Evolutionary conservation across 2,797 vertebrate species (phyloP), one percentile per base, ranked within the genome.

Genomic region (Nasua narica): DNA sequence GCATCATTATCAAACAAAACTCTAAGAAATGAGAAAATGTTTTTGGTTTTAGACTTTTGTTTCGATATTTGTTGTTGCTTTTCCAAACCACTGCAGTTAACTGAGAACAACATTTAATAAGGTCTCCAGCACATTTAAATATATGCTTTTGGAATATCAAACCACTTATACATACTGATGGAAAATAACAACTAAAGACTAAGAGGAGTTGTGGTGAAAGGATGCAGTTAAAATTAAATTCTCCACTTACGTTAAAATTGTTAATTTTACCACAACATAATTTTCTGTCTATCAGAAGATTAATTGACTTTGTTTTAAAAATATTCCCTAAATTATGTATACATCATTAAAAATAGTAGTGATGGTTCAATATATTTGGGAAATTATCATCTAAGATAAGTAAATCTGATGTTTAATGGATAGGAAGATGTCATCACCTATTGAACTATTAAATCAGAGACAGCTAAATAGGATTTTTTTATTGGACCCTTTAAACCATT

Each of bases 231-330:
- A 97, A 97, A 96, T 97, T 94, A 94, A 50, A 86, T 15, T 84
- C 27, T 79, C 35, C 9, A 92, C 67, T 94, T 85, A 97, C 18
- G 90, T 89, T 92, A 94, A 60, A 78, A 92, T 74, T 84, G n/a
- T 91, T 96, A 76, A 88, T 92, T 94, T 98, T 92, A 89, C 85
- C 43, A 92, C 81, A 97, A 58, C 52, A 84, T 94, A 94, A 95
- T 92, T 91, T 97, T 67, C 82, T 79, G 78, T 56, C 43, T 93
- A 96, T 84, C 67, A 60, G 94, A 92, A 81, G 50, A 96, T 97
- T 96, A 96, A 96, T 54, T 86, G 90, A 96, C 40, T 91, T 94
- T 94, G 74, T 87, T 96, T 96, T 95, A 91, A 89, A 69, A 96
- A 90, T 40, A 89, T 91, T 95, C 1, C 35, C 94, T 97, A 94